Conservation (phyloP, 2,113 vertebrate species). For the Martes martes region DNA sequence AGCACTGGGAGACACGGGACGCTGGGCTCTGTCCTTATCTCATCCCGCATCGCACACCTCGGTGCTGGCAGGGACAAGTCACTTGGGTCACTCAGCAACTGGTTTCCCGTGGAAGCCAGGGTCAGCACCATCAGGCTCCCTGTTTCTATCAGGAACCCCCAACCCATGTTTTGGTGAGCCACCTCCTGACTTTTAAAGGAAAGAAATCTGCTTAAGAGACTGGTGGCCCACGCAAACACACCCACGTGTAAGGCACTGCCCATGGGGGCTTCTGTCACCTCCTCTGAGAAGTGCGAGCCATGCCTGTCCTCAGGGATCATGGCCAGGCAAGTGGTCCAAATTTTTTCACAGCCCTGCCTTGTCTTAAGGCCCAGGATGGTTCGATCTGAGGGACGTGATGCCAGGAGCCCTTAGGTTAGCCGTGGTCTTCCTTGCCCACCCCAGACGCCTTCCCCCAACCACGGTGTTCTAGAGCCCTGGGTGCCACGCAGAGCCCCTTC, state of each 20-base stretch:
- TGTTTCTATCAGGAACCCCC: neutral
- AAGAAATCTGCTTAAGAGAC: neutral
- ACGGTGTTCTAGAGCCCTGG: too few species aligned
- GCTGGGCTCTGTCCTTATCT: neutral
- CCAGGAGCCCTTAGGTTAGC: neutral
- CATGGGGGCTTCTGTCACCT: neutral
- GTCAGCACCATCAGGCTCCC: neutral
- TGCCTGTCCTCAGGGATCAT: neutral
- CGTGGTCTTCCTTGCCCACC: neutral
- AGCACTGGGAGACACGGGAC: neutral
- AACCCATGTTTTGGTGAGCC: neutral
- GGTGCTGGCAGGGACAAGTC: neutral
- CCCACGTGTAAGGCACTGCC: neutral
- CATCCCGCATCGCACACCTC: accelerated
- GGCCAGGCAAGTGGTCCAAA: neutral
- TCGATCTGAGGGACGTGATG: neutral
- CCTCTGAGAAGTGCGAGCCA: neutral
- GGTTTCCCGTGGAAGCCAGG: neutral
- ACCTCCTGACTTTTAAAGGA: neutral
- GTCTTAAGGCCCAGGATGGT: neutral
- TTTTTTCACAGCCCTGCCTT: neutral
- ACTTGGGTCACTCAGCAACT: neutral
- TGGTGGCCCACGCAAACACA: accelerated
- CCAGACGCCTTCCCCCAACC: neutral
- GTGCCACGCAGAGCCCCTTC: too few species aligned